A percentile compares a stretch with the other conserved stretches of the same genome.
These are phyloP conservation scores for Trachelus stipa DNA, from an alignment of 2,888 invertebrate genomes.

Conservation along the genomic window DNA sequence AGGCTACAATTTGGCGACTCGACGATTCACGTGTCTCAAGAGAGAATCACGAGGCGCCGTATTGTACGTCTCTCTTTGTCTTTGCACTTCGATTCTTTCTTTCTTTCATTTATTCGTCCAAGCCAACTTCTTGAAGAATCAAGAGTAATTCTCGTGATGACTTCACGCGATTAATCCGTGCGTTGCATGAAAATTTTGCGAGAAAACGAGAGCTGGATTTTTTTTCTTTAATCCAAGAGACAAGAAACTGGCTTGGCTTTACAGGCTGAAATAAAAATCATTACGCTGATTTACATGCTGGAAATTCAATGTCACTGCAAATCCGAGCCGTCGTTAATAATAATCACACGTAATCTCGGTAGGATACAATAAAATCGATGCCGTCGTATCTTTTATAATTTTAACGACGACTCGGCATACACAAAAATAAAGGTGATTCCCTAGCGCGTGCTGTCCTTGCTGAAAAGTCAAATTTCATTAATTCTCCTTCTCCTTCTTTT, in stretches of 20 bases:
- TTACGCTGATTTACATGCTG: slow-evolving; percentile 28
- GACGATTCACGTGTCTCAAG: too few species aligned
- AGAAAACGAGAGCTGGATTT: not conserved
- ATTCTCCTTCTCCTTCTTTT: slow-evolving; percentile 30
- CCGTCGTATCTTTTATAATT: slow-evolving; percentile 22
- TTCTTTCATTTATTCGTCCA: slow-evolving; percentile 7
- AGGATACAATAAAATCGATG: slow-evolving; percentile 4
- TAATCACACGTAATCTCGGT: slow-evolving; percentile 6
- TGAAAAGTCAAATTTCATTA: slow-evolving; percentile 54
- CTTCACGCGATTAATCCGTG: too few species aligned
- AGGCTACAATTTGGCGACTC: too few species aligned
- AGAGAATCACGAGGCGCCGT: too few species aligned
- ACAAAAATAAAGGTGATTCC: slow-evolving; percentile 38
- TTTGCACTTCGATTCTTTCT: slow-evolving; percentile 15
- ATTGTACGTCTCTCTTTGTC: slow-evolving; percentile 34
- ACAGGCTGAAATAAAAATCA: slow-evolving; percentile 54
- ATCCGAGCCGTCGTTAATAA: slow-evolving; percentile 45
- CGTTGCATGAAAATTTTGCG: too few species aligned
- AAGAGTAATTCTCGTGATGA: too few species aligned
- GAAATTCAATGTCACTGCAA: not conserved
- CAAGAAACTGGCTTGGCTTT: slow-evolving; percentile 49
- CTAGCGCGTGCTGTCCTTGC: slow-evolving; percentile 51
- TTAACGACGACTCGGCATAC: slow-evolving; percentile 49
- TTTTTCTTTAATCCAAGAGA: slow-evolving; percentile 27
- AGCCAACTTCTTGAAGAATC: too few species aligned